Percentiles rank a stretch among this genome's conserved stretches.
Evolutionary conservation across 1,140 invertebrate genomes (phyloP).

Genomic region (Cecropterus lyciades): DNA sequence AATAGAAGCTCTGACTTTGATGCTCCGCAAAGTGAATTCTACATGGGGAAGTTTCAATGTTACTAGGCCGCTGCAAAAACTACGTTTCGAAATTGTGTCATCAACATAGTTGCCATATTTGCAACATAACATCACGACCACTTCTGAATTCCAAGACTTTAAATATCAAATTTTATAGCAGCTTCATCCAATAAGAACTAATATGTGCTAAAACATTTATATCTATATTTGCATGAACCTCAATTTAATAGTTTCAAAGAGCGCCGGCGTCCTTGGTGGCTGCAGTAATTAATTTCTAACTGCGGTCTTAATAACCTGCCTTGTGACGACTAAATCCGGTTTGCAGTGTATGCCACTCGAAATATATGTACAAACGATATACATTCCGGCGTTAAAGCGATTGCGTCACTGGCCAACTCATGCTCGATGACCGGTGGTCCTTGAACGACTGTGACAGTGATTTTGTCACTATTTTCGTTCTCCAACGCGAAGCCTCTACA

Average conservation of each 20-base stretch:
- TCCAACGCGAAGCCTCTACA: constrained; percentile 5
- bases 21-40: constrained; percentile 27
- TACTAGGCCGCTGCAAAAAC: constrained; percentile 23
- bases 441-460: constrained; percentile 36
- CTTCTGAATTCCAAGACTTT: neutral
- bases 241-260: constrained; percentile 21
- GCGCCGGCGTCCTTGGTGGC: constrained; percentile 21
- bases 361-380: constrained; percentile 24
- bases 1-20: constrained; percentile 27
- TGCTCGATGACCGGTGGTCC: constrained; percentile 27
- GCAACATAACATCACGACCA: neutral
- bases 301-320: constrained; percentile 22
- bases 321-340: constrained; percentile 32
- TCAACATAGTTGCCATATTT: neutral
- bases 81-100: constrained; percentile 19
- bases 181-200: constrained; percentile 12
- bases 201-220: constrained; percentile 1
- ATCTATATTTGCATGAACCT: constrained; percentile 13
- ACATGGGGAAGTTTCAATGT: constrained; percentile 23
- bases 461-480: constrained; percentile 28
- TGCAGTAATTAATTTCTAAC: constrained; percentile 30
- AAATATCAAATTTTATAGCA: constrained; percentile 14
- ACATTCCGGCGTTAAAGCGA: constrained; percentile 26
- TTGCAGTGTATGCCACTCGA: constrained; percentile 24
- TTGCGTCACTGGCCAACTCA: constrained; percentile 32